These are phyloP conservation scores for Cotesia chilonis DNA, from an alignment of 1,140 invertebrate species.

Conservation along the genomic window DNA sequence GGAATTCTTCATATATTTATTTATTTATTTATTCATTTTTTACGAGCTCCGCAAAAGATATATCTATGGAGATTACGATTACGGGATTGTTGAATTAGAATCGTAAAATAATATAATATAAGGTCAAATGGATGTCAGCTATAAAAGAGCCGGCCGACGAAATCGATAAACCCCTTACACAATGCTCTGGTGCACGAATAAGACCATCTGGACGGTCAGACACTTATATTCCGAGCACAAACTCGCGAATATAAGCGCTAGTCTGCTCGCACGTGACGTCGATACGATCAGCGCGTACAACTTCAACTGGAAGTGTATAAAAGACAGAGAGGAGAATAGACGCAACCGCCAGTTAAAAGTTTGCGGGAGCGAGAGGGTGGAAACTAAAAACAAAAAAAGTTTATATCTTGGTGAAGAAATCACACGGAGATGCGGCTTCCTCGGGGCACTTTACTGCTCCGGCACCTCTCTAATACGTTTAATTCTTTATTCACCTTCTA, in stretches of 20 bases:
- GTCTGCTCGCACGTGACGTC: conserved; percentile 16
- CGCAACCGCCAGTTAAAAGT: too few relatives aligned
- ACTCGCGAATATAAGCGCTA: conserved; percentile 24
- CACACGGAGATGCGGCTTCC: neutral
- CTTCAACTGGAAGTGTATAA: neutral
- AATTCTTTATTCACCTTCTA: too few relatives aligned
- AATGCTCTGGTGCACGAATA: conserved; percentile 3
- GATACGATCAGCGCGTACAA: conserved; percentile 19
- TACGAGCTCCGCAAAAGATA: too few relatives aligned
- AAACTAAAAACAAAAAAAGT: neutral
- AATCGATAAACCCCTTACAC: conserved; percentile 19
- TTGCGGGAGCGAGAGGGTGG: too few relatives aligned
- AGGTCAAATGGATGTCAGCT: conserved; percentile 9
- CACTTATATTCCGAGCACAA: conserved; percentile 19
- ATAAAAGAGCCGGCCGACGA: neutral
- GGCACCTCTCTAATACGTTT: too few relatives aligned
- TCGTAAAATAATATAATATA: neutral
- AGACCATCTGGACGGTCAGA: conserved; percentile 27
- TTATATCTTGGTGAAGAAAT: conserved; percentile 7
- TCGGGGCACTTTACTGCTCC: too few relatives aligned
- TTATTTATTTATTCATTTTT: too few relatives aligned
- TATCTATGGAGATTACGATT: too few relatives aligned
- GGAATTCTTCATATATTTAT: too few relatives aligned
- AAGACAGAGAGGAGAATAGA: neutral
- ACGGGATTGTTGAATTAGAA: too few relatives aligned